Evolutionary conservation across 1,140 invertebrate species (phyloP).

Genomic region (Drosophila kikkawai): DNA sequence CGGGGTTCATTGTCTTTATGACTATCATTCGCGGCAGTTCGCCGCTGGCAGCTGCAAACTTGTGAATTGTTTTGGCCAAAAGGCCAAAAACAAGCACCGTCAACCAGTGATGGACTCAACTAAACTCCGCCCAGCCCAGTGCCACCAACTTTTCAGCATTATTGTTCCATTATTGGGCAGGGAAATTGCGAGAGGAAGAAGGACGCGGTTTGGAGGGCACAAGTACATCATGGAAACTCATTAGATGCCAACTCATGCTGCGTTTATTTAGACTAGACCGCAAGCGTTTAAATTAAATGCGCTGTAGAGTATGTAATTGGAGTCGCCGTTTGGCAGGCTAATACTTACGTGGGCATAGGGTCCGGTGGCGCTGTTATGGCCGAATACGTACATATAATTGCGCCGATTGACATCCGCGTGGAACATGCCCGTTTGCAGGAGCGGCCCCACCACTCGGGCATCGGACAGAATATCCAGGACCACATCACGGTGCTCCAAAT

Average conservation of each 20-base stretch:
- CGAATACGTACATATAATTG: conserved; percentile 95
- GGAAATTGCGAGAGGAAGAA: background rate
- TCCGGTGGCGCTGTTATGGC: conserved; percentile 91
- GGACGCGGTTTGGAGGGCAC: background rate
- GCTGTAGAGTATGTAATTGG: conserved; percentile 70
- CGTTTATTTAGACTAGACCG: conserved; percentile 31
- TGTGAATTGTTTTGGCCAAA: conserved; percentile 76
- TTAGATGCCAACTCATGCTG: conserved; percentile 71
- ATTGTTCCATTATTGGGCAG: conserved; percentile 55
- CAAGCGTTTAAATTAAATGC: conserved; percentile 69
- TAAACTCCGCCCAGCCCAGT: conserved; percentile 8
- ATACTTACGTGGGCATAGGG: conserved; percentile 89
- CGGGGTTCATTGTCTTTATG: conserved; percentile 74
- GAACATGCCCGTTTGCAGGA: conserved; percentile 90
- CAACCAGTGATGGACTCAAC: conserved; percentile 60
- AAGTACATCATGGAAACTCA: conserved; percentile 60
- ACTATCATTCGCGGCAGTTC: conserved; percentile 55
- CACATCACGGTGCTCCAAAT: conserved; percentile 90
- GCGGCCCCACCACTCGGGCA: conserved; percentile 91
- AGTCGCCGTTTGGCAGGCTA: conserved; percentile 53
- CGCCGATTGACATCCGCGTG: conserved; percentile 90
- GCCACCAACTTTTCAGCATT: conserved; percentile 52
- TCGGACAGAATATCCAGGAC: conserved; percentile 95
- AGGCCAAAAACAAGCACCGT: conserved; percentile 49
- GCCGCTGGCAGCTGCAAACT: conserved; percentile 63